Conservation (phyloP, 2,888 invertebrate genomes). For the Mongoloraphidia duomilia region DNA sequence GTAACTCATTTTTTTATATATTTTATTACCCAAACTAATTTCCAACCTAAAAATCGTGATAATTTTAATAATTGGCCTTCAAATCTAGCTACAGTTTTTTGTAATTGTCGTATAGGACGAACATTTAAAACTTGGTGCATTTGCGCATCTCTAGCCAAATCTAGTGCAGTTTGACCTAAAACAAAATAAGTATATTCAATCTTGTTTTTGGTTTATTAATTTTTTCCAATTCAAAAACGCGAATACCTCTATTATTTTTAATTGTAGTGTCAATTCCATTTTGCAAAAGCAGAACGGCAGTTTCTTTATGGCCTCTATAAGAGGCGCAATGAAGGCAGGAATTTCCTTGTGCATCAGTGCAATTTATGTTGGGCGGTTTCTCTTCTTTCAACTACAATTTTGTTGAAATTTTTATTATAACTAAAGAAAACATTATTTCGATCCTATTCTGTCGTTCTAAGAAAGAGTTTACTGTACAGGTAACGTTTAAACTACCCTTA, state of each 20-base stretch:
- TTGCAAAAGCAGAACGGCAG: conserved; percentile 47
- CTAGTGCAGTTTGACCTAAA: conserved; percentile 44
- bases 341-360: conserved; percentile 47
- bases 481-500: too few relatives aligned
- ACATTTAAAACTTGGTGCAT: conserved; percentile 50
- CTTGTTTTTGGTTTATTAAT: not conserved
- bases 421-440: too few relatives aligned
- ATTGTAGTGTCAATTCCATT: conserved; percentile 48
- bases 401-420: too few relatives aligned
- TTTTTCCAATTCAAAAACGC: not conserved
- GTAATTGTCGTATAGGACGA: conserved; percentile 42
- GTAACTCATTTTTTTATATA: not conserved
- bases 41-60: conserved; percentile 48
- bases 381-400: conserved; percentile 36
- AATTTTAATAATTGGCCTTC: conserved; percentile 50
- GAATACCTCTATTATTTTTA: conserved; percentile 42
- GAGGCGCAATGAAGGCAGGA: conserved; percentile 51
- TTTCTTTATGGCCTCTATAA: conserved; percentile 46
- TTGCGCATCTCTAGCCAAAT: conserved; percentile 42
- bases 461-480: too few relatives aligned
- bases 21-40: conserved; percentile 41
- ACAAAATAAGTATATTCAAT: not conserved
- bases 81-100: conserved; percentile 40
- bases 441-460: too few relatives aligned
- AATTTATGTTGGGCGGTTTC: conserved; percentile 45